Percentiles rank a stretch among this genome's conserved stretches.
Conservation (phyloP, 2,797 vertebrate genomes). For the Aselliscus stoliczkanus region DNA sequence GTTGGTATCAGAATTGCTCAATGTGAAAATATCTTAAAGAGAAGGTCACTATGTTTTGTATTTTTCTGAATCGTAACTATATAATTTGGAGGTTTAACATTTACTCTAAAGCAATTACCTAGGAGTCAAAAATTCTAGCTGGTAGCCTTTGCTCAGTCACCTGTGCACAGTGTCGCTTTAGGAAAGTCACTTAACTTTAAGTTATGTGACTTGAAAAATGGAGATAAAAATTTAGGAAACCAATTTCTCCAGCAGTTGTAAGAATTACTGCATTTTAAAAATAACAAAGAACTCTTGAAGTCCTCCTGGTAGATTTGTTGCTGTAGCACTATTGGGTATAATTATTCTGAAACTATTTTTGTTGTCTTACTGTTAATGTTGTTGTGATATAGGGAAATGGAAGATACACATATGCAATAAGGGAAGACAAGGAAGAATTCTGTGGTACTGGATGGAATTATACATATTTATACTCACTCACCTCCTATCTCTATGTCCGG, state of each 20-base stretch:
- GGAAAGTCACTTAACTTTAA: neutral
- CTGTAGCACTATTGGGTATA: neutral
- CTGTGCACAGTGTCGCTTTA: neutral
- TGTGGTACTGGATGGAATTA: neutral
- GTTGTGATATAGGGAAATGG: neutral
- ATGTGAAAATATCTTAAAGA: neutral
- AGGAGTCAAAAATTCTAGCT: neutral
- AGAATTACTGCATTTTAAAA: neutral
- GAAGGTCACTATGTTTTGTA: neutral
- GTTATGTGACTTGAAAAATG: neutral
- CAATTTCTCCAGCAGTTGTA: neutral
- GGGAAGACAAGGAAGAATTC: neutral
- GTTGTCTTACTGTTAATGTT: neutral
- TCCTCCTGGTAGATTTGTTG: neutral
- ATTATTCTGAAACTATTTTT: conserved; percentile 3
- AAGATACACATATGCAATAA: neutral
- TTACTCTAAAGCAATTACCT: neutral
- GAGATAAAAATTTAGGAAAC: neutral
- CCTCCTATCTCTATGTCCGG: neutral
- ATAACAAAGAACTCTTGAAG: neutral
- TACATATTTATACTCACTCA: neutral
- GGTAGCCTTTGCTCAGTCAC: neutral
- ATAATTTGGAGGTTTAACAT: neutral
- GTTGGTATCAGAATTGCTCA: neutral
- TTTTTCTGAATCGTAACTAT: neutral